These are phyloP conservation scores for Muscicapa striata DNA, from an alignment of 2,797 vertebrate species.

Conservation along the genomic window DNA sequence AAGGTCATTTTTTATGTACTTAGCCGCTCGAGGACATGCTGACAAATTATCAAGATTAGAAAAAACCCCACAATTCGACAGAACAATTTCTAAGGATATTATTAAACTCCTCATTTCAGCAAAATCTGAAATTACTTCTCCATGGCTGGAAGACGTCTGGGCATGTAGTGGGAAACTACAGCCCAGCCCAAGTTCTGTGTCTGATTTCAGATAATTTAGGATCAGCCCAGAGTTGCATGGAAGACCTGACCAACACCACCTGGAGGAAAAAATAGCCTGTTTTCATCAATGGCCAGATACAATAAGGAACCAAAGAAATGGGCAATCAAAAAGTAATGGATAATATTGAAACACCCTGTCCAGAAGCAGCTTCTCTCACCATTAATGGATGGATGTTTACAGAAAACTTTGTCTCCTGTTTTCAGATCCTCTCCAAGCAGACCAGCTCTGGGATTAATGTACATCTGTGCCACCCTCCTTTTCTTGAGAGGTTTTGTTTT, in stretches of 20 bases:
- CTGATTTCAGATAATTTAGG: neutral
- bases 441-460: neutral
- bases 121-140: neutral
- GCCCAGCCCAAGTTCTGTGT: neutral
- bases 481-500: neutral
- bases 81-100: neutral
- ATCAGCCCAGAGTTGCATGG: neutral
- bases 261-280: neutral
- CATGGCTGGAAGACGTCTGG: neutral
- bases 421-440: neutral
- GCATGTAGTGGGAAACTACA: neutral
- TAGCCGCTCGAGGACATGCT: conserved; percentile 73
- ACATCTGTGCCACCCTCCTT: neutral
- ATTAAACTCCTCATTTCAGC: neutral
- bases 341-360: neutral
- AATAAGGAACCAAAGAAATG: neutral
- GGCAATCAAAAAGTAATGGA: neutral
- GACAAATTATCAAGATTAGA: conserved; percentile 63
- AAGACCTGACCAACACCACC: neutral
- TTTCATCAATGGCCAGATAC: neutral
- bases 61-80: neutral
- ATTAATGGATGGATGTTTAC: neutral
- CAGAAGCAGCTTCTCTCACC: neutral
- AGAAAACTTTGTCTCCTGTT: neutral
- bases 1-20: conserved; percentile 88